Evolutionary conservation across 2,797 vertebrate species (phyloP), one percentile per base, ranked within the genome.

Genomic region (Bradypodion pumilum): DNA sequence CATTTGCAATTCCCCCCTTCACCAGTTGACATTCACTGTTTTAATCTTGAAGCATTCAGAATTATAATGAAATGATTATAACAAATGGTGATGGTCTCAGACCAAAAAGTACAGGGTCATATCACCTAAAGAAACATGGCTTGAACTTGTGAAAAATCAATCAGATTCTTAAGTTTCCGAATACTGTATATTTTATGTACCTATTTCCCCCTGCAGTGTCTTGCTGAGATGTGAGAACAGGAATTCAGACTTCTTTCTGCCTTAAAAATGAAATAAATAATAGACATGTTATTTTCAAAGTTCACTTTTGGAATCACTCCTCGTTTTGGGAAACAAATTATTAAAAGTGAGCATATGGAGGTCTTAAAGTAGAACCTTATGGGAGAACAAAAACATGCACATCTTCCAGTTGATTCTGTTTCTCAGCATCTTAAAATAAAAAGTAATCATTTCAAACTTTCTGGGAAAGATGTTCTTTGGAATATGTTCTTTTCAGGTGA

Each of bases 281-380:
- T 92, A 92, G 93, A 19, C 42, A 89, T 86, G 95, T 90, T 95
- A 94, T 94, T 95, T 95, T 94, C 90, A 88, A 93, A 96, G 93
- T 85, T 95, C 87, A 83, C 80, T 88, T 95, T 96, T 95, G 94
- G 94, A 96, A 92, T 91, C 82, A 84, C 95, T 95, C 94, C 94
- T 95, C 89, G 93, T 72, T 93, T 95, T 94, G 89, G 62, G 85
- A 95, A 95, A 84, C 85, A 94, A 93, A 95, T 95, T 96, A 96
- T 94, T 96, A 94, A 95, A 95, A 92, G 82, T 93, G 94, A 96
- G 90, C 95, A 95, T 96, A 95, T 95, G 95, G 95, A 95, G 91
- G 92, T 93, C 94, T 95, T 96, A 95, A 96, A 95, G 95, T 95
- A 95, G 94, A 96, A 95, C 89, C 93, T 95, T 94, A 92, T 93